Percentiles rank a stretch among this genome's conserved stretches.
phyloP scores from a whole-genome alignment of 92 coral and sea anemone genomes.

The Palythoa grandis region DNA sequence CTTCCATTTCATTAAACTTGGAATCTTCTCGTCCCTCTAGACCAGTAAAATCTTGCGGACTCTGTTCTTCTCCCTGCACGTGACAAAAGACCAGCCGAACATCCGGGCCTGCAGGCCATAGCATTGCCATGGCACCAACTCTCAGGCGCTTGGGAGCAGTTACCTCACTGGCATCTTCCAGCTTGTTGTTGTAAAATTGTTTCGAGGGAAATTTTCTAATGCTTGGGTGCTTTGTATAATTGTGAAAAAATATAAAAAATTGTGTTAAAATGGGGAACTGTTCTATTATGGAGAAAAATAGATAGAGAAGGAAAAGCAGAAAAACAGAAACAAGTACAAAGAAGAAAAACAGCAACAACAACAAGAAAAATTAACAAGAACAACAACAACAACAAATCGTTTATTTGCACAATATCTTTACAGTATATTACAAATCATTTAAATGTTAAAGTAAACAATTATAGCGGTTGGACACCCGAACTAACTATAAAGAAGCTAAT shows the following conservation, averaged over 20 bases:
- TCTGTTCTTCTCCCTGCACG: constrained; percentile 71
- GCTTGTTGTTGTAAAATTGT: constrained; percentile 65
- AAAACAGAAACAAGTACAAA: not conserved
- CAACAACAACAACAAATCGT: not conserved
- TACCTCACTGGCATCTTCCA: constrained; percentile 61
- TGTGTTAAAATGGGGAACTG: not conserved
- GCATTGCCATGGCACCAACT: constrained; percentile 54
- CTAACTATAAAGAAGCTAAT: too few species aligned
- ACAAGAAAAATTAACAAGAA: not conserved
- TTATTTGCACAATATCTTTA: too few species aligned
- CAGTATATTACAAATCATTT: too few species aligned
- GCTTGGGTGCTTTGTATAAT: constrained; percentile 71
- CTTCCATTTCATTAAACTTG: constrained; percentile 72
- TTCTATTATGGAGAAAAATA: too few species aligned
- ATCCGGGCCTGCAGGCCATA: constrained; percentile 75
- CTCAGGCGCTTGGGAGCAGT: constrained; percentile 40
- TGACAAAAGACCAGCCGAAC: constrained; percentile 79
- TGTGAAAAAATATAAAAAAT: not conserved
- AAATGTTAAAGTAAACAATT: too few species aligned
- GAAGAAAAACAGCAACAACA: not conserved
- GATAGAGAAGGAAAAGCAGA: not conserved
- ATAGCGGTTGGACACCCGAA: too few species aligned
- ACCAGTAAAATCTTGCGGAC: constrained; percentile 56
- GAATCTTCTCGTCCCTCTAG: constrained; percentile 66
- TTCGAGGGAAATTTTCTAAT: constrained; percentile 70